These are phyloP conservation scores for Calycopis cecrops DNA, from an alignment of 1,140 invertebrate genomes.

Conservation along the genomic window DNA sequence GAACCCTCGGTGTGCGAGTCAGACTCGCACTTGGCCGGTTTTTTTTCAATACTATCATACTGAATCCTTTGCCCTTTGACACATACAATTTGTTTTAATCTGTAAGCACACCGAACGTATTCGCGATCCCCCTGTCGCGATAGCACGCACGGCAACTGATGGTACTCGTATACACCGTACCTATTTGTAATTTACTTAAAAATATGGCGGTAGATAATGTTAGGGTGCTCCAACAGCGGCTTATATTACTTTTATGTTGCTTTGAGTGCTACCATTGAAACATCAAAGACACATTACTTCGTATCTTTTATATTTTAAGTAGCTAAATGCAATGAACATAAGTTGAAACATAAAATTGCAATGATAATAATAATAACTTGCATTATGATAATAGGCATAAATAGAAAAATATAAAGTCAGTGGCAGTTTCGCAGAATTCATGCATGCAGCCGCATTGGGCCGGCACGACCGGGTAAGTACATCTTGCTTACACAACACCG, in stretches of 20 bases:
- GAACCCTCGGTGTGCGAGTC: too few species aligned
- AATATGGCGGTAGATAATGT: conserved; percentile 65
- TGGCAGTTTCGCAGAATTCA: too few species aligned
- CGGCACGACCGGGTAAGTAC: too few species aligned
- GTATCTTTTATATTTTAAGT: background rate
- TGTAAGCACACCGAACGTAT: conserved; percentile 37
- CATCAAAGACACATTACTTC: conserved; percentile 1
- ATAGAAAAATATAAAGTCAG: too few species aligned
- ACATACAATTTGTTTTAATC: conserved; percentile 26
- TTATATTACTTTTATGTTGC: conserved; percentile 45
- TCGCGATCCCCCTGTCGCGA: conserved; percentile 60
- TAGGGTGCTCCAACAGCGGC: conserved; percentile 37
- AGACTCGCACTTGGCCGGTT: too few species aligned
- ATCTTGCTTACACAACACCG: too few species aligned
- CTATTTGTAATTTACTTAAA: conserved; percentile 73
- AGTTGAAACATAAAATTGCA: too few species aligned
- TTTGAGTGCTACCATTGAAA: conserved; percentile 12
- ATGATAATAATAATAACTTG: too few species aligned
- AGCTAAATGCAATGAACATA: background rate
- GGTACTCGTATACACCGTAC: conserved; percentile 45
- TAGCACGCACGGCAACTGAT: conserved; percentile 66
- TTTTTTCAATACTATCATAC: background rate
- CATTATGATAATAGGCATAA: too few species aligned
- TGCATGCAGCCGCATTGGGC: too few species aligned
- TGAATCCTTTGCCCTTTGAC: conserved; percentile 27